Evolutionary conservation across 2,113 vertebrate species (phyloP).

Genomic region (Thamnaconus septentrionalis): DNA sequence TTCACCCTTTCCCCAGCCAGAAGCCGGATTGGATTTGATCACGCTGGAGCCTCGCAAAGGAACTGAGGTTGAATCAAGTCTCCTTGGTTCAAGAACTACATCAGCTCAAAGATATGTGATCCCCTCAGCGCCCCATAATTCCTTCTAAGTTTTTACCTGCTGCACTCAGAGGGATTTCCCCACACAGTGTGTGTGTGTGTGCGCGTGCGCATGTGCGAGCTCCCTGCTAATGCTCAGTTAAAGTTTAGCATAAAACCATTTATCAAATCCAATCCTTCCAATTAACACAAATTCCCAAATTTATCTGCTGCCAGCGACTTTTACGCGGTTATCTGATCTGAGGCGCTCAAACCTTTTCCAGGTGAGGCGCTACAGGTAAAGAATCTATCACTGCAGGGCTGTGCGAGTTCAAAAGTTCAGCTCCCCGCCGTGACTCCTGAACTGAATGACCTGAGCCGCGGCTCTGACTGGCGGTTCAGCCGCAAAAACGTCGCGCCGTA

Average conservation of each 20-base stretch:
- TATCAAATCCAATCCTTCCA: no score
- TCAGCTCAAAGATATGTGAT: conserved; percentile 39
- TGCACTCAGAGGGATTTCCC: conserved; percentile 37
- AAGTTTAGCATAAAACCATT: no score
- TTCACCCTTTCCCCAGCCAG: conserved; percentile 14
- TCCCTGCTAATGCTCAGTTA: no score
- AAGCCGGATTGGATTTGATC: conserved; percentile 24
- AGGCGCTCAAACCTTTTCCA: conserved; percentile 12
- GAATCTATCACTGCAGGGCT: conserved; percentile 25
- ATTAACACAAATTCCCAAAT: no score
- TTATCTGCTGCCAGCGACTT: no score
- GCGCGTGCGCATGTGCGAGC: no score
- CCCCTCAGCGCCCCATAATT: conserved; percentile 12
- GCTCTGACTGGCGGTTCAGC: conserved; percentile 12
- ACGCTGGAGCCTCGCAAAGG: conserved; percentile 25
- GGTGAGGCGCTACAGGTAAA: conserved; percentile 41
- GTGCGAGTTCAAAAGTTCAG: conserved; percentile 60
- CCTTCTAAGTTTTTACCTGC: conserved; percentile 22
- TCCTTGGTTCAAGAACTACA: conserved; percentile 21
- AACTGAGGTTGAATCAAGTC: conserved; percentile 42
- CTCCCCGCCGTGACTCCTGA: conserved; percentile 40
- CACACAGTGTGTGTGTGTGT: conserved; percentile 3
- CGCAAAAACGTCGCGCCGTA: conserved; percentile 5
- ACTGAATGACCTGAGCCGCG: conserved; percentile 33
- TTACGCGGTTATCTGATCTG: no score